Conservation (phyloP, 2,888 invertebrate species). For the Sabatieria punctata region DNA sequence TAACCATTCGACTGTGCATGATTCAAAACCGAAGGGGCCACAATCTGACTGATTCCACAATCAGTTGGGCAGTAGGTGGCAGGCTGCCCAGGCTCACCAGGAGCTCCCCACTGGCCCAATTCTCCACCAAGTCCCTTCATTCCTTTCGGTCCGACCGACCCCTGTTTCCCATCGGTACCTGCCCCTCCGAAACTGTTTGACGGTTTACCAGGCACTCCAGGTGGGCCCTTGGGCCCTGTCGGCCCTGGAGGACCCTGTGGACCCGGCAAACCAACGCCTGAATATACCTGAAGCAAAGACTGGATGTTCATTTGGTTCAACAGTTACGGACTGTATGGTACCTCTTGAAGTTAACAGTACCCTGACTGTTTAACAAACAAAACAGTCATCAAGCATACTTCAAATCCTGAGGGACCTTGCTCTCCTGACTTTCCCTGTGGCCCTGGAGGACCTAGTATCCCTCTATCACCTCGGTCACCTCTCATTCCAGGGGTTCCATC, state of each 20-base stretch:
- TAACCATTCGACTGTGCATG: too few species aligned
- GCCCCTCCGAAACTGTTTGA: conserved; percentile 10
- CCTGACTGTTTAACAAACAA: too few species aligned
- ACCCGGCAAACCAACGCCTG: conserved; percentile 24
- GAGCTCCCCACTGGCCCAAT: conserved; percentile 22
- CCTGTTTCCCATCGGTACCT: conserved; percentile 16
- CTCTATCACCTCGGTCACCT: too few species aligned
- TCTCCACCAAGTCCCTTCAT: conserved; percentile 18
- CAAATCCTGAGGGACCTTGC: too few species aligned
- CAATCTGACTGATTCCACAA: conserved; percentile 24
- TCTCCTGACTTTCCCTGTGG: too few species aligned
- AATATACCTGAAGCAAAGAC: too few species aligned
- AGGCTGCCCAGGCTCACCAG: conserved; percentile 25
- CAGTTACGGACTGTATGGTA: too few species aligned
- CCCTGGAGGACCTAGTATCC: too few species aligned
- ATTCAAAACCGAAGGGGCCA: conserved; percentile 15
- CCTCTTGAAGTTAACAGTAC: too few species aligned
- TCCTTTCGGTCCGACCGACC: conserved; percentile 19
- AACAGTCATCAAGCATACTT: too few species aligned
- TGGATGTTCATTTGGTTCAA: too few species aligned
- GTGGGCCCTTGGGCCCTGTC: conserved; percentile 13
- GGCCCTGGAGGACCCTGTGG: conserved; percentile 25
- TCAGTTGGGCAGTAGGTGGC: conserved; percentile 24
- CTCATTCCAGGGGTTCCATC: neutral
- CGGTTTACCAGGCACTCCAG: conserved; percentile 9